These are phyloP conservation scores for Caradrina clavipalpis DNA, from an alignment of 2,888 invertebrate genomes.

Conservation along the genomic window DNA sequence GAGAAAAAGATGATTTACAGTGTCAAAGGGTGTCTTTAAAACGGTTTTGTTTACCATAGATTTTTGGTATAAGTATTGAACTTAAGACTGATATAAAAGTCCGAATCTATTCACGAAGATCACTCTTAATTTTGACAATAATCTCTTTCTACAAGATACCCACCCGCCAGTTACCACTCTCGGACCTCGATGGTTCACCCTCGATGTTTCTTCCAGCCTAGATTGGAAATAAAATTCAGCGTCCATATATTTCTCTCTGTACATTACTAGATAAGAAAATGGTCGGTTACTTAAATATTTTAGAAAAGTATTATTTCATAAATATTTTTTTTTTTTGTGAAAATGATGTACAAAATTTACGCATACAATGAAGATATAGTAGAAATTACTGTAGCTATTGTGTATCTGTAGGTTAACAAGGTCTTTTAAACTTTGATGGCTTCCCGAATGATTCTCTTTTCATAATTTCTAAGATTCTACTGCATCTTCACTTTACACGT, in stretches of 20 bases:
- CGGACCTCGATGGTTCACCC: slow-evolving; percentile 82
- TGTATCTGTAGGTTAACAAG: background rate
- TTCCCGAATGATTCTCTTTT: background rate
- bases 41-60: background rate
- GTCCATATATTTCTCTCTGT: slow-evolving; percentile 84
- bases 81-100: slow-evolving; percentile 6
- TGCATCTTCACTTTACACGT: slow-evolving; percentile 36
- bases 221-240: slow-evolving; percentile 90
- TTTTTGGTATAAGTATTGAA: background rate
- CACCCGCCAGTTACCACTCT: slow-evolving; percentile 89
- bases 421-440: background rate
- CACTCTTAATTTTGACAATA: slow-evolving; percentile 52
- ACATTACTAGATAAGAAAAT: slow-evolving; percentile 81
- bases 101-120: background rate
- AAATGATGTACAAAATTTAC: background rate
- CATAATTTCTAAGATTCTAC: slow-evolving; percentile 12
- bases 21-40: slow-evolving; percentile 28
- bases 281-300: slow-evolving; percentile 71
- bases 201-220: slow-evolving; percentile 88
- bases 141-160: slow-evolving; percentile 80
- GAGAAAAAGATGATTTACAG: slow-evolving; percentile 48
- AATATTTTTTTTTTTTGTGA: slow-evolving; percentile 10
- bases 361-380: slow-evolving; percentile 33
- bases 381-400: background rate
- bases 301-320: slow-evolving; percentile 60